phyloP scores from a whole-genome alignment of 2,888 invertebrate genomes.

The Netelia fuscicornis region DNA sequence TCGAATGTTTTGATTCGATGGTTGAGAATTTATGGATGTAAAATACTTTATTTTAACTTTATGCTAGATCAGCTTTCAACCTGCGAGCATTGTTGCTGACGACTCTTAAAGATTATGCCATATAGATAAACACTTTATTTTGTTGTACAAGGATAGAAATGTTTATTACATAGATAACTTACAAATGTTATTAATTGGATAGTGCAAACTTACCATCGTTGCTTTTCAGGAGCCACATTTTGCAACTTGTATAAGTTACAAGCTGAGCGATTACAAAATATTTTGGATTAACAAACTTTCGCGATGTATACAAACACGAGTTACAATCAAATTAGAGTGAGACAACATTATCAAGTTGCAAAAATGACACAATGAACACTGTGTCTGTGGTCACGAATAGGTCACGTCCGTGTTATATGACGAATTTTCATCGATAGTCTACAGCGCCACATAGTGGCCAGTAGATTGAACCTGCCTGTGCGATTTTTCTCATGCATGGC shows the following conservation, averaged over 20 bases:
- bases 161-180: not conserved
- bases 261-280: not conserved
- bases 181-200: not conserved
- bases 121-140: not conserved
- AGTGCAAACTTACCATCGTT: constrained; percentile 26
- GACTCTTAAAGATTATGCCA: not conserved
- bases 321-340: too few relatives aligned
- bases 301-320: not conserved
- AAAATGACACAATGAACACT: too few relatives aligned
- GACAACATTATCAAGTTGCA: too few relatives aligned
- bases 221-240: constrained; percentile 44
- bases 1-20: too few relatives aligned
- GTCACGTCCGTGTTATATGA: too few relatives aligned
- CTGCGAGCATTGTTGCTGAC: not conserved
- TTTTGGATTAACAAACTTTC: not conserved
- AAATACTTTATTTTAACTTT: too few relatives aligned
- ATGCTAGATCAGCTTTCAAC: too few relatives aligned
- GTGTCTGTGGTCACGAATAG: too few relatives aligned
- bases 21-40: too few relatives aligned
- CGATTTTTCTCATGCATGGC: not conserved
- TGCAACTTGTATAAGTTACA: not conserved
- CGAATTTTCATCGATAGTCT: too few relatives aligned
- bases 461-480: not conserved
- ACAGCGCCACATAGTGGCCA: not conserved
- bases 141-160: not conserved